phyloP scores from a whole-genome alignment of 1,140 invertebrate genomes.

The Drosophila simulans region DNA sequence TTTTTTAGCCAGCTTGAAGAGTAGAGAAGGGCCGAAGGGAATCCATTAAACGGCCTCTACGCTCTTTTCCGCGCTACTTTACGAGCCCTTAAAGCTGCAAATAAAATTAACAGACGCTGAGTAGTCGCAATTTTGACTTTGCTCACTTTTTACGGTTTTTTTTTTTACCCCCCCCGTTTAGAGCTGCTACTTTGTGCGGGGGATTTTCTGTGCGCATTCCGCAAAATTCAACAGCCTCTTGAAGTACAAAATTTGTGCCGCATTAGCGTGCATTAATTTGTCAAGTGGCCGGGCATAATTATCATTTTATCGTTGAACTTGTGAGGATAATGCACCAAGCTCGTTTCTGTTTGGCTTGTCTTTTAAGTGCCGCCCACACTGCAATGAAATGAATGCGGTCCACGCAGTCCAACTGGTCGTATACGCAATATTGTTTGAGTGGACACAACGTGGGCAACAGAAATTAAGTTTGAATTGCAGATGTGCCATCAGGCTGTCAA shows the following conservation, averaged over 20 bases:
- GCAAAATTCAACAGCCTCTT: constrained; percentile 43
- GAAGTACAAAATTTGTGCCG: constrained; percentile 51
- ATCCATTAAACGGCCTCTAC: constrained; percentile 47
- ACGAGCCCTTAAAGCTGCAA: constrained; percentile 67
- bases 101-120: constrained; percentile 79
- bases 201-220: constrained; percentile 11
- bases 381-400: not conserved
- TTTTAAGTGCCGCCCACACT: not conserved
- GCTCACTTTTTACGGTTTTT: constrained; percentile 54
- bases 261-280: constrained; percentile 67
- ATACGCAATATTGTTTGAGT: constrained; percentile 19
- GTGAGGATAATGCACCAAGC: constrained; percentile 27
- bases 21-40: constrained; percentile 7
- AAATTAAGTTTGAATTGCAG: constrained; percentile 1
- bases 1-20: not conserved
- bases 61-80: constrained; percentile 39
- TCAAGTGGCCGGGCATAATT: constrained; percentile 58
- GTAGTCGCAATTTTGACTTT: constrained; percentile 72
- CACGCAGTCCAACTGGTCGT: constrained; percentile 2
- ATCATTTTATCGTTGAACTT: constrained; percentile 53
- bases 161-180: constrained; percentile 3
- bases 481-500: not conserved
- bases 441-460: not conserved
- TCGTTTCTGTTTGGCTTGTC: not conserved
- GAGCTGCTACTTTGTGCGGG: constrained; percentile 52